Evolutionary conservation across 37 sponge, comb jelly and placozoan species (phyloP).

Genomic region (Ephydatia muelleri): DNA sequence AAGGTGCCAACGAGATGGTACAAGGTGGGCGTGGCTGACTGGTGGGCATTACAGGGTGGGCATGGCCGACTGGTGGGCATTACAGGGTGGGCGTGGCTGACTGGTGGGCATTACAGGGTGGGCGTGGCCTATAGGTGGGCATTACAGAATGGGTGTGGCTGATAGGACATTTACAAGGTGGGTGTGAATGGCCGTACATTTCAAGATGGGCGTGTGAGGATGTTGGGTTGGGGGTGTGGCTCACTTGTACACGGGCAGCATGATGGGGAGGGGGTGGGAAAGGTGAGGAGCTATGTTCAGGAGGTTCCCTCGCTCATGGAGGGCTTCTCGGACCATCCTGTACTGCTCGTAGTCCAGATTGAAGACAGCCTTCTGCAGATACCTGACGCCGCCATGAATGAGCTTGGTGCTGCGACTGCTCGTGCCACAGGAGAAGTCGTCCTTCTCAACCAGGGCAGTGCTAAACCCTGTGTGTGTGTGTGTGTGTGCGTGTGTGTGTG

Average conservation of each 20-base stretch:
- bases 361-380: conserved; percentile 95
- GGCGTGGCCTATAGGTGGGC: no score
- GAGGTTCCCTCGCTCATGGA: conserved; percentile 92
- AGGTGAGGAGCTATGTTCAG: conserved; percentile 96
- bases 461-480: conserved; percentile 70
- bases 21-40: no score
- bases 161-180: no score
- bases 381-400: conserved; percentile 98
- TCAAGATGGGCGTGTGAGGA: conserved; percentile 1
- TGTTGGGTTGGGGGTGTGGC: conserved; percentile 12
- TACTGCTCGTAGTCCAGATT: conserved; percentile 93
- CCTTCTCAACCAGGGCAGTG: conserved; percentile 93
- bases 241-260: conserved; percentile 96
- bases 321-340: conserved; percentile 90
- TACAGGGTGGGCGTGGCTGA: no score
- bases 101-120: no score
- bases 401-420: conserved; percentile 98
- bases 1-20: not conserved
- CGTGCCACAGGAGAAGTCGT: conserved; percentile 97
- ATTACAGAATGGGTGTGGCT: no score
- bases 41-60: no score
- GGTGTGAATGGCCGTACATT: conserved; percentile 14
- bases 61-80: no score
- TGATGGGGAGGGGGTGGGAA: conserved; percentile 91
- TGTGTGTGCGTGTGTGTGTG: conserved; percentile 6